Evolutionary conservation across 2,888 invertebrate species (phyloP).

Genomic region (Ectobius pallidus): DNA sequence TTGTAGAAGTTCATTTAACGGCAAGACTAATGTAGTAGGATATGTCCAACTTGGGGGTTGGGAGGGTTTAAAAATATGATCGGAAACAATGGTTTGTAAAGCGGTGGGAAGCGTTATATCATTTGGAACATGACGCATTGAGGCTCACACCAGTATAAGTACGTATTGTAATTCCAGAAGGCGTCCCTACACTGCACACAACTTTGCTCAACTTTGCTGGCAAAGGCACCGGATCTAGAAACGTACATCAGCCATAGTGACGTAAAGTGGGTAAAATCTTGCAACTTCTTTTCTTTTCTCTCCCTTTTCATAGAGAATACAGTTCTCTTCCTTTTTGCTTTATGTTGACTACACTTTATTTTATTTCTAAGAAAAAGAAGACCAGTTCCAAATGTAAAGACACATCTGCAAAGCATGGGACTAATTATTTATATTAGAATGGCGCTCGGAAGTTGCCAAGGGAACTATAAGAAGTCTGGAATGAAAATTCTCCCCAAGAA

Average conservation of each 20-base stretch:
- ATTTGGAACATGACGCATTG: not conserved
- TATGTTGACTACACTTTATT: not conserved
- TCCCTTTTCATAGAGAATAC: not conserved
- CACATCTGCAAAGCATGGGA: not conserved
- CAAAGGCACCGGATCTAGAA: not conserved
- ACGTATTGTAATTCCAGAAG: not conserved
- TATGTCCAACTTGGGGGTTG: no score
- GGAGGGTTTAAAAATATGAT: not conserved
- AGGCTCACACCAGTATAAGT: not conserved
- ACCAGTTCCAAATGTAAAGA: not conserved
- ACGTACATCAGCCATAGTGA: not conserved
- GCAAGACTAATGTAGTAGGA: no score
- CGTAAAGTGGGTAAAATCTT: constrained; percentile 10
- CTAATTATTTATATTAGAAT: not conserved
- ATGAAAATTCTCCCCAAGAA: no score
- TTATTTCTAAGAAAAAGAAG: no score
- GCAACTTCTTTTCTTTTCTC: not conserved
- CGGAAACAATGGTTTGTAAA: not conserved
- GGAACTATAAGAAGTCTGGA: no score
- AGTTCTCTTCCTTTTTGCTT: not conserved
- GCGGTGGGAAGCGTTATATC: not conserved
- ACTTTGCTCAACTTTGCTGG: constrained; percentile 6
- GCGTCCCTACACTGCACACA: no score
- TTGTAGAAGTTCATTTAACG: no score
- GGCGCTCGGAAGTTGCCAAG: no score